Evolutionary conservation across 2,888 invertebrate species (phyloP).

Genomic region (Lysandra coridon): DNA sequence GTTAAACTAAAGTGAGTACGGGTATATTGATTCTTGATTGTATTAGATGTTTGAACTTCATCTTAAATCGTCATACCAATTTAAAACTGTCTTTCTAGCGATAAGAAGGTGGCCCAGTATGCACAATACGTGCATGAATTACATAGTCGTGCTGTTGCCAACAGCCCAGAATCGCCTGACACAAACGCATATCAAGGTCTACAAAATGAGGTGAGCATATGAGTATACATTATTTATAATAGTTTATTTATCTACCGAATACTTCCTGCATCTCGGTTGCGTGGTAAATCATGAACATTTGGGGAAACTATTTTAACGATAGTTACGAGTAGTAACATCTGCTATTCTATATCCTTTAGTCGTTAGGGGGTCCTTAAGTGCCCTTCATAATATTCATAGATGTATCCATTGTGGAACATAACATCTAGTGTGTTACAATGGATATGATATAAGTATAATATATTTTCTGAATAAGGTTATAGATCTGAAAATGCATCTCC

Average conservation of each 20-base stretch:
- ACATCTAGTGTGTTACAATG: too few relatives aligned
- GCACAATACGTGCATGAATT: constrained; percentile 66
- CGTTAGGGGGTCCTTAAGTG: too few relatives aligned
- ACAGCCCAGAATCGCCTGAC: constrained; percentile 55
- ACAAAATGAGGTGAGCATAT: constrained; percentile 53
- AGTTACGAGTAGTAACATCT: too few relatives aligned
- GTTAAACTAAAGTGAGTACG: constrained; percentile 65
- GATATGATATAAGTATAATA: neutral
- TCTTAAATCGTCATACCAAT: neutral
- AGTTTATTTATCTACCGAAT: too few relatives aligned
- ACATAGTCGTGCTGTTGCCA: constrained; percentile 55
- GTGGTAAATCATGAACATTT: neutral
- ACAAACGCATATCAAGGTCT: constrained; percentile 61
- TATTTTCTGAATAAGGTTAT: constrained; percentile 56
- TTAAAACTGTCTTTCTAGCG: constrained; percentile 47
- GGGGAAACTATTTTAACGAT: too few relatives aligned
- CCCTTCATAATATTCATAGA: too few relatives aligned
- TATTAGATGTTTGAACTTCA: constrained; percentile 4
- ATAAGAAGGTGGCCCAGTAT: constrained; percentile 72
- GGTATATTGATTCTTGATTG: neutral
- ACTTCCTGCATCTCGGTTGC: neutral
- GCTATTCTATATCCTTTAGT: too few relatives aligned
- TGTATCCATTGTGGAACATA: too few relatives aligned
- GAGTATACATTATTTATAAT: constrained; percentile 12
- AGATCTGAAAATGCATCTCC: constrained; percentile 67